Evolutionary conservation across 2,797 vertebrate genomes (phyloP).

Genomic region (Parotocinclus haroldoi): DNA sequence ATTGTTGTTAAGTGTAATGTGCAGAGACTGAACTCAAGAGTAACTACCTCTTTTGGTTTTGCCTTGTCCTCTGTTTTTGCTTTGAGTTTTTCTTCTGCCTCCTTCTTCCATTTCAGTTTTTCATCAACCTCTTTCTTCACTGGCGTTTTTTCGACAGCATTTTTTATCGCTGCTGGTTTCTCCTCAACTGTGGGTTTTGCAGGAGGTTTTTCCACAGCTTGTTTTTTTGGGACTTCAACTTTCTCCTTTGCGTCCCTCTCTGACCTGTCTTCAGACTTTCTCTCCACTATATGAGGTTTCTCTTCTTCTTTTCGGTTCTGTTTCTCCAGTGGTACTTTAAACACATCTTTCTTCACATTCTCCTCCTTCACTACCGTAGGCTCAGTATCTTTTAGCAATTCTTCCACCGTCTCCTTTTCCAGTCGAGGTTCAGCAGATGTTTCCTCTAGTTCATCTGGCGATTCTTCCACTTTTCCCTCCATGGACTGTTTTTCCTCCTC

Average conservation of each 20-base stretch:
- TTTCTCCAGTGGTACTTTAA: constrained; percentile 9
- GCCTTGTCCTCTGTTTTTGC: constrained; percentile 32
- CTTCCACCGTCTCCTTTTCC: background rate
- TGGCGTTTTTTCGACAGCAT: constrained; percentile 36
- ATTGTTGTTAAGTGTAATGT: background rate
- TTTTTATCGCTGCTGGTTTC: constrained; percentile 29
- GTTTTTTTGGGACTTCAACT: constrained; percentile 38
- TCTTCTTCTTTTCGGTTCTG: constrained; percentile 42
- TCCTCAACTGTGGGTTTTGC: constrained; percentile 33
- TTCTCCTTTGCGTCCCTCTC: constrained; percentile 40
- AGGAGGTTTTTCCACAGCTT: constrained; percentile 30
- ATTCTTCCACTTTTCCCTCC: constrained; percentile 14
- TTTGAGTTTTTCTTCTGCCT: constrained; percentile 54
- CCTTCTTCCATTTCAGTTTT: constrained; percentile 54
- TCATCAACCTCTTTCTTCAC: constrained; percentile 41
- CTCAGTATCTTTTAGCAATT: constrained; percentile 8
- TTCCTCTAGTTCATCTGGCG: constrained; percentile 1
- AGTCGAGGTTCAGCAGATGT: constrained; percentile 15
- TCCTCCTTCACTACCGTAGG: constrained; percentile 27
- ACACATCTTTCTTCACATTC: constrained; percentile 19
- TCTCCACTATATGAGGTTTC: constrained; percentile 40
- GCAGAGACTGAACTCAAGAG: constrained; percentile 5
- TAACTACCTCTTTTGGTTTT: constrained; percentile 43
- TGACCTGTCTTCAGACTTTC: constrained; percentile 40
- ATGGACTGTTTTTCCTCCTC: constrained; percentile 31